These are phyloP conservation scores for Simalia tracyae DNA, from an alignment of 2,797 vertebrate species.

Conservation along the genomic window DNA sequence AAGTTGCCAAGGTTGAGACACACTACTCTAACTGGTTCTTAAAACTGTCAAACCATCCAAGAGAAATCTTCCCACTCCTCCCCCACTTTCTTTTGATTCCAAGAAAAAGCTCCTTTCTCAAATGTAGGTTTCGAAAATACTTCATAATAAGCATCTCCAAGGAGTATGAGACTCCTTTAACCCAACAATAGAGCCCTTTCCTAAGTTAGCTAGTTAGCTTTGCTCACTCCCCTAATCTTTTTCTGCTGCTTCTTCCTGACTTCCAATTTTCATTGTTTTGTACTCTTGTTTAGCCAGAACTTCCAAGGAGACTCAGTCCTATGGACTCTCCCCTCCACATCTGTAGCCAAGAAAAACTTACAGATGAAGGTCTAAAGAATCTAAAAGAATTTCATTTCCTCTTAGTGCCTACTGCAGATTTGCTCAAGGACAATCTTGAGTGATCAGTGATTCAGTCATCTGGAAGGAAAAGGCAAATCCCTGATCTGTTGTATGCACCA, in stretches of 20 bases:
- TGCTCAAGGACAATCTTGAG: background rate
- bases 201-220: background rate
- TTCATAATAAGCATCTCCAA: no score
- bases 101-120: background rate
- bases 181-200: background rate
- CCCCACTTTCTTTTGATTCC: background rate
- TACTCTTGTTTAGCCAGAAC: background rate
- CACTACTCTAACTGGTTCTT: background rate
- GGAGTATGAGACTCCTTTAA: no score
- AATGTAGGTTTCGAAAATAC: background rate
- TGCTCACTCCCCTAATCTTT: background rate
- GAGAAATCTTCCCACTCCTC: background rate
- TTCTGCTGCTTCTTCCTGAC: background rate
- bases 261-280: background rate
- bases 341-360: background rate
- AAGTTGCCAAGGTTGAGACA: no score
- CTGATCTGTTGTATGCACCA: background rate
- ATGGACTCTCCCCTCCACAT: background rate
- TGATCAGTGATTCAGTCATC: background rate
- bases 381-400: background rate
- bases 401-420: background rate
- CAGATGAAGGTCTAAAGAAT: background rate
- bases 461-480: background rate
- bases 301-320: no score
- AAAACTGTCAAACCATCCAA: background rate